Evolutionary conservation across 2,888 invertebrate species (phyloP).

Genomic region (Drosophila aldrichi): DNA sequence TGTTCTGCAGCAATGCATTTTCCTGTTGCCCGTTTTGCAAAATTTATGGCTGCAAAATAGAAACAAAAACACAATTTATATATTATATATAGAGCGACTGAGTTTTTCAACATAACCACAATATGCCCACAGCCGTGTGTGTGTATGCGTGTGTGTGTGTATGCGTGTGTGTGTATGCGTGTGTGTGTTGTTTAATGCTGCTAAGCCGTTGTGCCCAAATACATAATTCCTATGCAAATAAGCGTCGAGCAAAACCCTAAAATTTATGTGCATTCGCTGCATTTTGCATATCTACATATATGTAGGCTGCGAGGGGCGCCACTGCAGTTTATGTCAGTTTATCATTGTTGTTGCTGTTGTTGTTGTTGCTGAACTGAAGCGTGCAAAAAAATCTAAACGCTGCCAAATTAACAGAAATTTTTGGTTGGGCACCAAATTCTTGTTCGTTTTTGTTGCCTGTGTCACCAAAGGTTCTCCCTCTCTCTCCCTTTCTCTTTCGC

Average conservation of each 20-base stretch:
- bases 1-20: constrained; percentile 78
- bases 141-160: constrained; percentile 33
- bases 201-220: constrained; percentile 75
- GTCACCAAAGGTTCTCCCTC: constrained; percentile 17
- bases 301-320: background rate
- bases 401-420: constrained; percentile 77
- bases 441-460: constrained; percentile 27
- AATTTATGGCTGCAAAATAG: constrained; percentile 76
- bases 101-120: constrained; percentile 70
- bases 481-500: background rate
- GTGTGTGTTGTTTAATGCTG: constrained; percentile 68
- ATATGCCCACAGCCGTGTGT: constrained; percentile 39
- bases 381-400: constrained; percentile 76
- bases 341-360: constrained; percentile 3
- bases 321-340: constrained; percentile 16
- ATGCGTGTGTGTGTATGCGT: constrained; percentile 34
- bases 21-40: constrained; percentile 63
- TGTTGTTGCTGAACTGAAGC: constrained; percentile 70
- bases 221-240: constrained; percentile 79
- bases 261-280: constrained; percentile 70
- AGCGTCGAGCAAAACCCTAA: constrained; percentile 65
- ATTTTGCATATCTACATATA: constrained; percentile 73
- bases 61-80: constrained; percentile 58
- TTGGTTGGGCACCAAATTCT: constrained; percentile 45
- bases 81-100: constrained; percentile 20